Percentiles rank a stretch among this genome's conserved stretches.
These are phyloP conservation scores for Xenops minutus DNA, from an alignment of 2,797 vertebrate genomes.

Conservation along the genomic window DNA sequence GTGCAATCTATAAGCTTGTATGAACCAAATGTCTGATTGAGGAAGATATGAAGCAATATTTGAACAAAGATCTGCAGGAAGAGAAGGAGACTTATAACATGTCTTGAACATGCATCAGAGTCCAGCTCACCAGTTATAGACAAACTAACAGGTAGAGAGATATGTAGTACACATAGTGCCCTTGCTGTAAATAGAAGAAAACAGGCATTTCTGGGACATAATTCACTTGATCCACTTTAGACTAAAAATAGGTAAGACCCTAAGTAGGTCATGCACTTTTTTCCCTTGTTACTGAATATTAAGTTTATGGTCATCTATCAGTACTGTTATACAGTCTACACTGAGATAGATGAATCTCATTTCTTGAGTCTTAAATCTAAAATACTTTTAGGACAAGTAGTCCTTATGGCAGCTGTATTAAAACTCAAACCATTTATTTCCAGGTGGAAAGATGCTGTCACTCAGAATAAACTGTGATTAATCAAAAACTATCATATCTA, in stretches of 20 bases:
- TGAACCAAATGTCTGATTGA: not conserved
- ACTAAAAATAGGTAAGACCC: not conserved
- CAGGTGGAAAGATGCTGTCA: not conserved
- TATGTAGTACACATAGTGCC: not conserved
- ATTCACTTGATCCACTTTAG: not conserved
- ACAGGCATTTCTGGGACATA: slow-evolving; percentile 7
- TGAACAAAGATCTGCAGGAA: not conserved
- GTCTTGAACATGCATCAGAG: not conserved
- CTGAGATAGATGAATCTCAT: not conserved
- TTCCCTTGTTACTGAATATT: not conserved
- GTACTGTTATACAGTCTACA: not conserved
- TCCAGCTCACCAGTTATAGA: not conserved
- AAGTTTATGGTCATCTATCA: not conserved
- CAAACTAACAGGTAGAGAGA: not conserved
- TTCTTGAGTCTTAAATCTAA: not conserved
- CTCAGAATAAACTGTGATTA: not conserved
- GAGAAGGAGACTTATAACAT: not conserved
- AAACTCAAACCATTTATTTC: not conserved
- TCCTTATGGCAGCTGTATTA: not conserved
- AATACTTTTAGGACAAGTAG: not conserved
- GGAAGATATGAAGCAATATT: not conserved
- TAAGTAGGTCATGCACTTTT: slow-evolving; percentile 7
- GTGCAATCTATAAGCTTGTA: not conserved
- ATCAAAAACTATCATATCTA: not conserved
- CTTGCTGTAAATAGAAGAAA: not conserved